Evolutionary conservation across 1,140 invertebrate species (phyloP), one percentile per base, ranked within the genome.

Genomic region (Gonatopus flavifemur): DNA sequence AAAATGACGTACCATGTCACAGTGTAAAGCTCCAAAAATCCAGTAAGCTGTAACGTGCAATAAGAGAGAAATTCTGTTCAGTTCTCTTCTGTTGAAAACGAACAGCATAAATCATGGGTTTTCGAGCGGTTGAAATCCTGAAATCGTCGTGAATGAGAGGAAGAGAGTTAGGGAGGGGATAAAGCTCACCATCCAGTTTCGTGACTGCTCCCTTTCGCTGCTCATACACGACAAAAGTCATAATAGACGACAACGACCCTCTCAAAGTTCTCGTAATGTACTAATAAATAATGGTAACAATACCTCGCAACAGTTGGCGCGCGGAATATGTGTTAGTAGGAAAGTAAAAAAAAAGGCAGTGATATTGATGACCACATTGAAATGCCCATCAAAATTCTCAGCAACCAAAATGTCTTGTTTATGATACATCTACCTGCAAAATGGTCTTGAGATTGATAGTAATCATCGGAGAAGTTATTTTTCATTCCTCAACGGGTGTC

Each of bases 281-380:
- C 35, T 28, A 47, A 44, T 52, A 56, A 61, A 61, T 60, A 56
- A 61, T 44, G 53, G 52, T 56, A 56, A 61, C 37, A 41, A 52
- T 60, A 43, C 32, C 16, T 39, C 30, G 37, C 22, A 20, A n/a
- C n/a, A n/a, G n/a, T n/a, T n/a, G n/a, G n/a, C n/a, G n/a, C n/a
- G n/a, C n/a, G n/a, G n/a, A n/a, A n/a, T n/a, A n/a, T n/a, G n/a
- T n/a, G n/a, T n/a, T n/a, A n/a, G n/a, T n/a, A n/a, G n/a, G n/a
- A n/a, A n/a, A n/a, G n/a, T n/a, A n/a, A n/a, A n/a, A n/a, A n/a
- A n/a, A n/a, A n/a, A n/a, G n/a, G n/a, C n/a, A n/a, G n/a, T n/a
- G n/a, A n/a, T n/a, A n/a, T n/a, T n/a, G n/a, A n/a, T n/a, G n/a
- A n/a, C n/a, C n/a, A n/a, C n/a, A n/a, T n/a, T n/a, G n/a, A n/a